These are phyloP conservation scores for Tragopan temminckii DNA, from an alignment of 2,797 vertebrate genomes.

Conservation along the genomic window DNA sequence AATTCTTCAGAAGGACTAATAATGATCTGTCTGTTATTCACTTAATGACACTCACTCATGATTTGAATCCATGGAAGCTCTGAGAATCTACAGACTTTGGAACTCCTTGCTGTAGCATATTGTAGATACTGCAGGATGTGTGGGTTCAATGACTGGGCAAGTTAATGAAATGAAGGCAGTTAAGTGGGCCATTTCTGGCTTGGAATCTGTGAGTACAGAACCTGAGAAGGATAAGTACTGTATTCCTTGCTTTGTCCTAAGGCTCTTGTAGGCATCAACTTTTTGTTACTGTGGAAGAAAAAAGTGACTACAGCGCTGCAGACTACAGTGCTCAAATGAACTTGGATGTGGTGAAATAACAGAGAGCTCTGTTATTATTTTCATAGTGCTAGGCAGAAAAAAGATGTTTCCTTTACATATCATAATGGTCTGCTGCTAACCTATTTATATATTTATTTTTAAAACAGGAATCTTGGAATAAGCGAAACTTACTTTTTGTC, in stretches of 20 bases:
- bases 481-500: neutral
- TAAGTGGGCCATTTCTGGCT: fast-evolving
- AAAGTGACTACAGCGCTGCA: neutral
- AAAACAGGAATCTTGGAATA: neutral
- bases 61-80: neutral
- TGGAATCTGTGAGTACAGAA: neutral
- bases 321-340: neutral
- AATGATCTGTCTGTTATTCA: neutral
- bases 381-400: neutral
- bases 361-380: neutral
- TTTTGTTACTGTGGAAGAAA: neutral
- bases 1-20: neutral
- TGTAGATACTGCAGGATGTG: neutral
- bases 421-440: neutral
- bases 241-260: neutral
- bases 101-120: neutral
- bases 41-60: neutral
- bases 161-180: neutral
- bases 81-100: neutral
- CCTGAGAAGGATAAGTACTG: neutral
- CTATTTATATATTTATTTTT: neutral
- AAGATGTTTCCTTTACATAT: neutral
- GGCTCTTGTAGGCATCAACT: neutral
- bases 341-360: neutral
- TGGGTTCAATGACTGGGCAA: neutral